phyloP scores from a whole-genome alignment of 2,888 invertebrate genomes.

The Willowsia nigromaculata region DNA sequence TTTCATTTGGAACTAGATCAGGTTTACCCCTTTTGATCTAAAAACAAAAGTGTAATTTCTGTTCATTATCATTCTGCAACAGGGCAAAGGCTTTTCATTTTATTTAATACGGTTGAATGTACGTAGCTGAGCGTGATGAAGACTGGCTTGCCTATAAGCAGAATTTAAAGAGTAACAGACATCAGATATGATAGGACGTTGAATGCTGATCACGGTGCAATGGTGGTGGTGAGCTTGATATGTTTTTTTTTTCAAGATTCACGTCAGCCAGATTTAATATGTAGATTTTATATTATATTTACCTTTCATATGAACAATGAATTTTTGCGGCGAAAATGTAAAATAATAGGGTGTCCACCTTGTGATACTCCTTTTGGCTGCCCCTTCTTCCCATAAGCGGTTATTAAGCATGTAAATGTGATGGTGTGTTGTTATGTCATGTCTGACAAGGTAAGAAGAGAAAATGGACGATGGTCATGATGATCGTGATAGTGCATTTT shows the following conservation, averaged over 20 bases:
- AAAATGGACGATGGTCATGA: conserved; percentile 1
- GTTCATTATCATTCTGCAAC: conserved; percentile 7
- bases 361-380: conserved; percentile 67
- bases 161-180: neutral
- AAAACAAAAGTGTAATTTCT: neutral
- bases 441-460: conserved; percentile 44
- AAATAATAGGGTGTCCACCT: conserved; percentile 67
- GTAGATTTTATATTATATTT: neutral
- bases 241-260: neutral
- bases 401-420: conserved; percentile 73
- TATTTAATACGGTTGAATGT: neutral
- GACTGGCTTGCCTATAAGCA: neutral
- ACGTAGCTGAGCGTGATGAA: neutral
- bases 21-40: neutral
- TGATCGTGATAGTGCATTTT: conserved; percentile 11
- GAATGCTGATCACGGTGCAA: neutral
- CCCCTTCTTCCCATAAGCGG: conserved; percentile 66
- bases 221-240: neutral
- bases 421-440: conserved; percentile 70
- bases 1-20: conserved; percentile 38
- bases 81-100: neutral
- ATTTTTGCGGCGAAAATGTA: conserved; percentile 67
- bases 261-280: neutral
- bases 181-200: neutral
- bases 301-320: conserved; percentile 3